A percentile compares a stretch with the other conserved stretches of the same genome.
These are phyloP conservation scores for Drosophila rufa DNA, from an alignment of 1,140 invertebrate species.

Conservation along the genomic window DNA sequence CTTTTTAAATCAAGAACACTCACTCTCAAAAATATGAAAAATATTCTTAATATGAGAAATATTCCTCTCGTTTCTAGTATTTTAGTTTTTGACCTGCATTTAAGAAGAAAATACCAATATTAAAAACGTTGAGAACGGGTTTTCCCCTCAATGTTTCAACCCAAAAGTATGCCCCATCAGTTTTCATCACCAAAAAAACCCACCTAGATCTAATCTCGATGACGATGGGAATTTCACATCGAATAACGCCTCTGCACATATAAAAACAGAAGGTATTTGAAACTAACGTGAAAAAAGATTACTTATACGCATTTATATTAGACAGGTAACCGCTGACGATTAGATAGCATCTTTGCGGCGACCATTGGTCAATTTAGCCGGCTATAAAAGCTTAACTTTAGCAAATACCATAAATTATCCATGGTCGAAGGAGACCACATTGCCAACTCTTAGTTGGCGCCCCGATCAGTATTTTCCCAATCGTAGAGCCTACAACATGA, in stretches of 20 bases:
- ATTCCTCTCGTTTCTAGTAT: too few relatives aligned
- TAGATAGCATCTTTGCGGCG: constrained; percentile 32
- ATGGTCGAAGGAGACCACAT: constrained; percentile 1
- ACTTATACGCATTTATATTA: constrained; percentile 1
- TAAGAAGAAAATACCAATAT: too few relatives aligned
- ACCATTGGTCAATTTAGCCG: constrained; percentile 25
- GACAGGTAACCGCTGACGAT: constrained; percentile 7
- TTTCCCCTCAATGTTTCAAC: too few relatives aligned
- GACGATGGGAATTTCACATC: constrained; percentile 1
- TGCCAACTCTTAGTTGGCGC: not conserved
- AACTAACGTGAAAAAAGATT: constrained; percentile 5
- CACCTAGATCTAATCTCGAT: constrained; percentile 1
- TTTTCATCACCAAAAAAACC: not conserved
- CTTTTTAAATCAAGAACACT: too few relatives aligned
- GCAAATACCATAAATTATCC: constrained; percentile 51
- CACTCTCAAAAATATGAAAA: too few relatives aligned
- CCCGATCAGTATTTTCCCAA: constrained; percentile 12
- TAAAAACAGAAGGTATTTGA: not conserved
- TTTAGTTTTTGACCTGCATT: too few relatives aligned
- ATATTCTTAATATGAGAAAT: too few relatives aligned
- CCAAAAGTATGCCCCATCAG: constrained; percentile 5
- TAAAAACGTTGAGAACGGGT: too few relatives aligned
- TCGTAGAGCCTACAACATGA: constrained; percentile 32
- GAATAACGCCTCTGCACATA: not conserved
- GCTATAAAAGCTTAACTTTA: constrained; percentile 20